These are phyloP conservation scores for Caretta caretta DNA, from an alignment of 2,113 vertebrate species.

Conservation along the genomic window DNA sequence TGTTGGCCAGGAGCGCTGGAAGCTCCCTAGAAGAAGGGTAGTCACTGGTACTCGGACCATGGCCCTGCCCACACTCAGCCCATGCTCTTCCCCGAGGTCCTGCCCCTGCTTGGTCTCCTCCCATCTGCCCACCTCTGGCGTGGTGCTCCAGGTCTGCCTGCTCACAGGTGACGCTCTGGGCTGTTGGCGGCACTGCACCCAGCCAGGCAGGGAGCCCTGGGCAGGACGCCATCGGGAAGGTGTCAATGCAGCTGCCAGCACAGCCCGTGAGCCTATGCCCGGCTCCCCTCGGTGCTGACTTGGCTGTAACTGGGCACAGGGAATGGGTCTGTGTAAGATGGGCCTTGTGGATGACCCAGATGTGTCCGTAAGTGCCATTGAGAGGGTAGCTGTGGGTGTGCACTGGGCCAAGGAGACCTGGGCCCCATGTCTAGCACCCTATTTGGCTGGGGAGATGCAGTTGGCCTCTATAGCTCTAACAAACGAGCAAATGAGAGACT, in stretches of 20 bases:
- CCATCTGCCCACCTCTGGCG: not conserved
- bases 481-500: not conserved
- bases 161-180: not conserved
- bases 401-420: not conserved
- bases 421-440: not conserved
- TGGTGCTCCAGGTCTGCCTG: not conserved
- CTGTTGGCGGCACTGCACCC: too few species aligned
- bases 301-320: not conserved
- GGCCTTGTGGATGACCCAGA: not conserved
- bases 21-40: not conserved
- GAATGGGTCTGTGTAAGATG: not conserved
- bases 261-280: too few species aligned
- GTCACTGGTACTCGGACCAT: not conserved
- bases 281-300: not conserved
- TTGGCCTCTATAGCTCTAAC: not conserved
- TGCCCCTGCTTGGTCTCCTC: not conserved
- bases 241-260: too few species aligned
- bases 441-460: not conserved
- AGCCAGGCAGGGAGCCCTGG: rapidly evolving
- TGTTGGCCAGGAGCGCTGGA: not conserved
- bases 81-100: not conserved
- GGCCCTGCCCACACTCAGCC: not conserved
- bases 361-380: not conserved
- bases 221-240: not conserved
- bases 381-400: not conserved